Conservation (phyloP, 1,140 invertebrate species). For the Lepidurus couesii region DNA sequence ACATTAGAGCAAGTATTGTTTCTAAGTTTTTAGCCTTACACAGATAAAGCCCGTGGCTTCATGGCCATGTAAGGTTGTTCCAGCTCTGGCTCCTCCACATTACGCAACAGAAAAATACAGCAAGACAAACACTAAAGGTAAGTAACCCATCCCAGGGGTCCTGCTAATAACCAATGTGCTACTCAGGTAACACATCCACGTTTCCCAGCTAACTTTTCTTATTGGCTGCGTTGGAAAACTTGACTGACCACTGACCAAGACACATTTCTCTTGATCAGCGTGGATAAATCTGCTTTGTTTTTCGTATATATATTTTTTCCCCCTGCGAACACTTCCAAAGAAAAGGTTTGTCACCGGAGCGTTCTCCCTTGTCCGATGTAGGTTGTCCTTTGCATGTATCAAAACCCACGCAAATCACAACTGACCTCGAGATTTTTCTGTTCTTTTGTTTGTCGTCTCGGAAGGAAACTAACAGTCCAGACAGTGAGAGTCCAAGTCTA, state of each 20-base stretch:
- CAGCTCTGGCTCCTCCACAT: not conserved
- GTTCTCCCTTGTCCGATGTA: not conserved
- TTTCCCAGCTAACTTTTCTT: not conserved
- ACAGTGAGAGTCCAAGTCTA: no score
- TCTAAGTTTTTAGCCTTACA: no score
- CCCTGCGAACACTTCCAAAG: not conserved
- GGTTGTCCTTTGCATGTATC: not conserved
- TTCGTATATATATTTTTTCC: not conserved
- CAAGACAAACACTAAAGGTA: not conserved
- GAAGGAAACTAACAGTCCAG: not conserved
- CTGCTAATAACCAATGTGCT: constrained; percentile 15
- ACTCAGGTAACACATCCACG: constrained; percentile 4
- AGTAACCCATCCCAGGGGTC: not conserved
- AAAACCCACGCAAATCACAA: constrained; percentile 18
- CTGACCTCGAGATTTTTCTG: constrained; percentile 9
- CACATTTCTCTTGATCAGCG: not conserved
- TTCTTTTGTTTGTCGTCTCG: not conserved
- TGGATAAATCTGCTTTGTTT: not conserved
- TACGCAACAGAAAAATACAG: not conserved
- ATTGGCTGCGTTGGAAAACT: not conserved
- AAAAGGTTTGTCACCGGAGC: not conserved
- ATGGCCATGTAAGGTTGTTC: not conserved
- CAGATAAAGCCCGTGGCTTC: not conserved
- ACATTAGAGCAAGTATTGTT: not conserved
- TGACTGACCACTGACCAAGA: not conserved